Evolutionary conservation across 1,140 invertebrate genomes (phyloP).

Genomic region (Gonatopus flavifemur): DNA sequence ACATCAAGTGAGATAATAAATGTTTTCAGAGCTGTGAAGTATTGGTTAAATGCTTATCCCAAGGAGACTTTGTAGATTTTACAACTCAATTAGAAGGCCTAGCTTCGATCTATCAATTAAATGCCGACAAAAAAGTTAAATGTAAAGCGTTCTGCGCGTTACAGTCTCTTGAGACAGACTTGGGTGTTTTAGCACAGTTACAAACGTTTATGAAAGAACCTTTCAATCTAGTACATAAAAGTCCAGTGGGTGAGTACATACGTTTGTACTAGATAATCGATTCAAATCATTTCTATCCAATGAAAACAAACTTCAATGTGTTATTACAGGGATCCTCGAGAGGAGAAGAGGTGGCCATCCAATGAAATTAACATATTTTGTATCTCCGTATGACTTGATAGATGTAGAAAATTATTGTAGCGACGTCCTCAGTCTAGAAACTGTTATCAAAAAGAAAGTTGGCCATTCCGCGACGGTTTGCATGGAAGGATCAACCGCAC

Average conservation of each 20-base stretch:
- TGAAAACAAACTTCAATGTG: no score
- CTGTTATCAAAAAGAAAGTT: constrained; percentile 69
- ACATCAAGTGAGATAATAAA: no score
- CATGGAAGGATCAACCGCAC: constrained; percentile 83
- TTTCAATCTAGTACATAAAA: constrained; percentile 85
- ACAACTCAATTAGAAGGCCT: constrained; percentile 89
- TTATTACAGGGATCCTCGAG: constrained; percentile 63
- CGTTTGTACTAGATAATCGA: no score
- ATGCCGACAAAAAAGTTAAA: constrained; percentile 93
- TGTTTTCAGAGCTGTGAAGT: constrained; percentile 79
- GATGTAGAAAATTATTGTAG: constrained; percentile 74
- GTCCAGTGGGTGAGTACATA: constrained; percentile 79
- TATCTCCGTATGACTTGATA: constrained; percentile 90
- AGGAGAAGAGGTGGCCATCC: constrained; percentile 82
- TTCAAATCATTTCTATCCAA: no score
- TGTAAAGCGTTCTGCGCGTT: constrained; percentile 90
- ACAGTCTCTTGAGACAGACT: constrained; percentile 88
- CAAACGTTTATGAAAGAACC: constrained; percentile 82
- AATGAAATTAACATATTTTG: constrained; percentile 92
- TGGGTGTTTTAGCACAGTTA: constrained; percentile 81
- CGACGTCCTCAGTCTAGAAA: constrained; percentile 74
- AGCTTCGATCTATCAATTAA: constrained; percentile 88
- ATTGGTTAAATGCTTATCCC: constrained; percentile 75
- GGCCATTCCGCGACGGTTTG: constrained; percentile 88
- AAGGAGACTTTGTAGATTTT: constrained; percentile 90